Percentiles rank a stretch among this genome's conserved stretches.
These are phyloP conservation scores for Heliocidaris tuberculata DNA, from an alignment of 35 echinoderm and acorn worm genomes.

Conservation along the genomic window DNA sequence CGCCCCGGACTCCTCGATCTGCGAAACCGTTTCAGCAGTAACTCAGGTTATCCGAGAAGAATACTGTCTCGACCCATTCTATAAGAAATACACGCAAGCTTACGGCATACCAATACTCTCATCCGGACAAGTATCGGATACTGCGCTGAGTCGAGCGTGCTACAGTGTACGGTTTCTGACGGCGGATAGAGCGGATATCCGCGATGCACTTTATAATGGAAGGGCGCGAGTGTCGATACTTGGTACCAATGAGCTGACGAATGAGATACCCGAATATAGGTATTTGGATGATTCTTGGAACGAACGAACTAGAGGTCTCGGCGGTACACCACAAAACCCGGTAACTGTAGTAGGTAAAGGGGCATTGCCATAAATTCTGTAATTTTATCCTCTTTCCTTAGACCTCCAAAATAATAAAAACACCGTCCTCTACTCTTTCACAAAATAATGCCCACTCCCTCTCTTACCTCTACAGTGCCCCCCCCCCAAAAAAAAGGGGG, in stretches of 20 bases:
- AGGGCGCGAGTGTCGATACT: slow-evolving; percentile 64
- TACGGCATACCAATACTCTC: slow-evolving; percentile 72
- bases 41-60: slow-evolving; percentile 45
- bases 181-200: slow-evolving; percentile 64
- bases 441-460: neutral
- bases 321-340: slow-evolving; percentile 51
- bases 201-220: slow-evolving; percentile 57
- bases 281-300: slow-evolving; percentile 48
- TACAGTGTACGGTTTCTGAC: slow-evolving; percentile 61
- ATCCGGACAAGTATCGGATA: slow-evolving; percentile 36
- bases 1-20: slow-evolving; percentile 7
- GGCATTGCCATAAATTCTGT: too few species aligned
- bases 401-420: neutral
- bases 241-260: slow-evolving; percentile 56
- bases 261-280: slow-evolving; percentile 69
- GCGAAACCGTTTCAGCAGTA: slow-evolving; percentile 45
- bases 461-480: too few species aligned
- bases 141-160: slow-evolving; percentile 56
- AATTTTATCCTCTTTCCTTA: too few species aligned
- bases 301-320: slow-evolving; percentile 60
- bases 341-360: slow-evolving; percentile 32
- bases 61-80: slow-evolving; percentile 57
- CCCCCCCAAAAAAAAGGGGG: too few species aligned
- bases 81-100: slow-evolving; percentile 73
- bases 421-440: neutral